Evolutionary conservation across 2,113 vertebrate species (phyloP).

Genomic region (Ranitomeya variabilis): DNA sequence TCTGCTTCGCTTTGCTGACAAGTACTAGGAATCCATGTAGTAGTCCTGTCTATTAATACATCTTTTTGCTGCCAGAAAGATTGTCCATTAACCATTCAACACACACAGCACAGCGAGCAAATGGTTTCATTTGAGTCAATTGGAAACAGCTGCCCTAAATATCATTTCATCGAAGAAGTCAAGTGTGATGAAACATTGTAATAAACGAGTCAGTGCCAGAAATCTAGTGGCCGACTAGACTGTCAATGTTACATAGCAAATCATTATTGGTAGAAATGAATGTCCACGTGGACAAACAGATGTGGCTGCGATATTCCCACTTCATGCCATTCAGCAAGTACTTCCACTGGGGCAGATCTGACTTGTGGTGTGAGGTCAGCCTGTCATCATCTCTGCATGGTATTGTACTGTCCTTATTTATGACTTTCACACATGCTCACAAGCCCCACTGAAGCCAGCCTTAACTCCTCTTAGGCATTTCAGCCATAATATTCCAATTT

Average conservation of each 20-base stretch:
- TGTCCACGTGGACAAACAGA: neutral
- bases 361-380: neutral
- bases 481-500: neutral
- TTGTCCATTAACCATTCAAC: too few species aligned
- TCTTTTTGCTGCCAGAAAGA: constrained; percentile 25
- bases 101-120: constrained; percentile 25
- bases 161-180: constrained; percentile 28
- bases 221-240: constrained; percentile 10
- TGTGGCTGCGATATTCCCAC: neutral
- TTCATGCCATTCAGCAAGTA: constrained; percentile 4
- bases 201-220: constrained; percentile 16
- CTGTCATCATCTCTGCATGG: constrained; percentile 25
- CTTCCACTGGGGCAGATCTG: neutral
- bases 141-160: constrained; percentile 51
- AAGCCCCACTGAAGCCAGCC: neutral
- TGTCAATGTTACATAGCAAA: constrained; percentile 1
- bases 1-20: constrained; percentile 4
- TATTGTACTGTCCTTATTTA: constrained; percentile 7
- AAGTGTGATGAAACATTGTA: constrained; percentile 33
- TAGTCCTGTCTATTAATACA: constrained; percentile 12
- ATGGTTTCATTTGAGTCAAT: constrained; percentile 30
- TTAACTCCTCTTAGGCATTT: neutral
- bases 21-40: neutral
- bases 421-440: neutral
- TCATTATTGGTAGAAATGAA: constrained; percentile 12